A percentile compares a stretch with the other conserved stretches of the same genome.
Evolutionary conservation across 2,888 invertebrate genomes (phyloP).

Genomic region (Clistopyga incitator): DNA sequence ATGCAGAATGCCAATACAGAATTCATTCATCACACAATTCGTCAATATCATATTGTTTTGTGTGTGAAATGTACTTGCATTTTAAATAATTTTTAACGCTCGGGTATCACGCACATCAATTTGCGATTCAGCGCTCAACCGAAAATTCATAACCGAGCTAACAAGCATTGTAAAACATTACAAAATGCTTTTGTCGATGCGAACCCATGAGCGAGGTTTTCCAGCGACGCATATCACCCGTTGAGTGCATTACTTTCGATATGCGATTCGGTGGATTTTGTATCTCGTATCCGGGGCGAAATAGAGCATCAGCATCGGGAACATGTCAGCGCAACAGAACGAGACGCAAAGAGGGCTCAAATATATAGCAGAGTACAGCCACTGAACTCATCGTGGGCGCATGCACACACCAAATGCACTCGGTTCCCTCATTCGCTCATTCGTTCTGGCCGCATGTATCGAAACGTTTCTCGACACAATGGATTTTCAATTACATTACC

Average conservation of each 20-base stretch:
- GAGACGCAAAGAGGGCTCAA: background rate
- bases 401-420: slow-evolving; percentile 15
- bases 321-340: background rate
- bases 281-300: slow-evolving; percentile 57
- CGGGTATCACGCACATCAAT: background rate
- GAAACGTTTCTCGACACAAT: slow-evolving; percentile 72
- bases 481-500: slow-evolving; percentile 80
- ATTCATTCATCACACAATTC: too few species aligned
- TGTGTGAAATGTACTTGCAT: too few species aligned
- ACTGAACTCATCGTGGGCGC: slow-evolving; percentile 41
- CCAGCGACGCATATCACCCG: slow-evolving; percentile 20
- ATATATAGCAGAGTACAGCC: background rate
- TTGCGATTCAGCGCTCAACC: background rate
- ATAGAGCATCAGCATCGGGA: background rate
- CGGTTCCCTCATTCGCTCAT: slow-evolving; percentile 36
- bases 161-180: background rate
- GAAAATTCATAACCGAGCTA: slow-evolving; percentile 1
- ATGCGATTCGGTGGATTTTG: slow-evolving; percentile 61
- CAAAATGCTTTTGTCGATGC: slow-evolving; percentile 6
- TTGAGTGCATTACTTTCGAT: slow-evolving; percentile 50
- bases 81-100: background rate
- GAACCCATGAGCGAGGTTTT: slow-evolving; percentile 10
- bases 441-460: slow-evolving; percentile 61
- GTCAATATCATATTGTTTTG: too few species aligned
- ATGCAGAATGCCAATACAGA: too few species aligned